These are phyloP conservation scores for Troglohyphantes excavatus DNA, from an alignment of 2,888 invertebrate genomes.

Conservation along the genomic window DNA sequence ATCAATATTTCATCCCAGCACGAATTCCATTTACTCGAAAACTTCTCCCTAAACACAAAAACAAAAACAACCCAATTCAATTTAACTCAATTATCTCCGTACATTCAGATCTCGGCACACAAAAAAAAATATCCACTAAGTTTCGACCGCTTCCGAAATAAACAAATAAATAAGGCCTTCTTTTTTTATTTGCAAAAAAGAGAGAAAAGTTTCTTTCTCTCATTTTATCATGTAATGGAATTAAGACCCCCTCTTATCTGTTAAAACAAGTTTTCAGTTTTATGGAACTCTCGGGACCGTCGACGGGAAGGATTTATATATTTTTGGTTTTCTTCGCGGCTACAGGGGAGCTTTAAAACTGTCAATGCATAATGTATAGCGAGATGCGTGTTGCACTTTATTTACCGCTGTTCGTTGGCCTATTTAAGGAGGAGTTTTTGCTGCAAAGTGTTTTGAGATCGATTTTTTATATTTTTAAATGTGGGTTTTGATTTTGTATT, in stretches of 20 bases:
- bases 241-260: slow-evolving; percentile 55
- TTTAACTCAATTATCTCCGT: slow-evolving; percentile 39
- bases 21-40: background rate
- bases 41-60: background rate
- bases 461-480: too few relatives aligned
- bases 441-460: background rate
- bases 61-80: background rate
- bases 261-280: slow-evolving; percentile 59
- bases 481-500: too few relatives aligned
- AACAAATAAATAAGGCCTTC: slow-evolving; percentile 13
- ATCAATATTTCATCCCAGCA: too few relatives aligned
- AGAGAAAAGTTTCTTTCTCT: slow-evolving; percentile 3
- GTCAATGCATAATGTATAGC: slow-evolving; percentile 62
- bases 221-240: slow-evolving; percentile 60
- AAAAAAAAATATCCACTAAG: background rate
- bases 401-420: background rate
- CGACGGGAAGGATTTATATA: slow-evolving; percentile 37
- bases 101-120: background rate
- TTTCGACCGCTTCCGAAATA: slow-evolving; percentile 5
- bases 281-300: slow-evolving; percentile 26
- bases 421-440: background rate
- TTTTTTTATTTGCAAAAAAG: slow-evolving; percentile 1
- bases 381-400: background rate
- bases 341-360: slow-evolving; percentile 39
- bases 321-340: slow-evolving; percentile 41